Evolutionary conservation across 2,888 invertebrate genomes (phyloP).

Genomic region (Ceraclea dissimilis): DNA sequence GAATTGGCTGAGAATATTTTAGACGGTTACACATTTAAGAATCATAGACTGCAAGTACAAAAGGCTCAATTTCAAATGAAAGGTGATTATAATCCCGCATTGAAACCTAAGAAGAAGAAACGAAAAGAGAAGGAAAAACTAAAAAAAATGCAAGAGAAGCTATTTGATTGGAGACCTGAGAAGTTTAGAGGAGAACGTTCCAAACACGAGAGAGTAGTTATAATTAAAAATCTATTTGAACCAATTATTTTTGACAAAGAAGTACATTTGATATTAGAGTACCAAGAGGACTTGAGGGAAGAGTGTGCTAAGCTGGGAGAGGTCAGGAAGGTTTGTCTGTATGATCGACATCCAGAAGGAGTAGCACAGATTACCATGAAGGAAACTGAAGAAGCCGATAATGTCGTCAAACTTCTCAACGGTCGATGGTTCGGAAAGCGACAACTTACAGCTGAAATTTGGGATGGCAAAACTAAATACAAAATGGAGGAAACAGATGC

Average conservation of each 20-base stretch:
- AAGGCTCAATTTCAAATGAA: conserved; percentile 91
- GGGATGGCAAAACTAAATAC: conserved; percentile 95
- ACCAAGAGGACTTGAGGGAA: conserved; percentile 82
- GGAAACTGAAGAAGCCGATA: conserved; percentile 85
- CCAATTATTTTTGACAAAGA: conserved; percentile 84
- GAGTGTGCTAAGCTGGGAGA: conserved; percentile 88
- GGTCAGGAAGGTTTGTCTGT: conserved; percentile 83
- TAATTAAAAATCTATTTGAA: conserved; percentile 89
- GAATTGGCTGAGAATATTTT: conserved; percentile 84
- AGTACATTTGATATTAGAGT: conserved; percentile 80
- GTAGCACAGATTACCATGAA: conserved; percentile 88
- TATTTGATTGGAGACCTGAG: conserved; percentile 96
- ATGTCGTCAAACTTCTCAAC: conserved; percentile 78
- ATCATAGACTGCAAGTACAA: conserved; percentile 79
- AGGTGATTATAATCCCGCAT: conserved; percentile 84
- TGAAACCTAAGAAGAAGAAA: conserved; percentile 85
- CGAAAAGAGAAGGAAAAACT: conserved; percentile 85
- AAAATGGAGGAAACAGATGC: conserved; percentile 86
- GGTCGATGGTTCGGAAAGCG: conserved; percentile 86
- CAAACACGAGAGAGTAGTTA: conserved; percentile 84
- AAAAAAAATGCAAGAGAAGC: conserved; percentile 86
- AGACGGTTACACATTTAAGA: conserved; percentile 78
- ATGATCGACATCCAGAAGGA: conserved; percentile 91
- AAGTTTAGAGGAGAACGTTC: conserved; percentile 77
- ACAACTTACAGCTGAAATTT: conserved; percentile 77